These are phyloP conservation scores for Acanthurus leucopareius DNA, from an alignment of 2,797 vertebrate species.

Conservation along the genomic window DNA sequence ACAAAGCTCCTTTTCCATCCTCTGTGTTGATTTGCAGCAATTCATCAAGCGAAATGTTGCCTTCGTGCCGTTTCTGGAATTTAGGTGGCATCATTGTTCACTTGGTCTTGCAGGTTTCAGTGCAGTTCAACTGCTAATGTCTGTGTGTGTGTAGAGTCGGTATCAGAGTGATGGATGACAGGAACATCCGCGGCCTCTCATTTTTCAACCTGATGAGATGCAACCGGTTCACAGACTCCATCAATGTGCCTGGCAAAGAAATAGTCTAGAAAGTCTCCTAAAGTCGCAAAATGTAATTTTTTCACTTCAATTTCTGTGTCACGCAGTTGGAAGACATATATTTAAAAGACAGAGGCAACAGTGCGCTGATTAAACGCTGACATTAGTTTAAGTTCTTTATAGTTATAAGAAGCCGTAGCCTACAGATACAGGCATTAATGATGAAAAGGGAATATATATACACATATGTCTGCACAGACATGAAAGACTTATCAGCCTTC, in stretches of 20 bases:
- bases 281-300: background rate
- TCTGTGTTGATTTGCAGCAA: background rate
- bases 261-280: background rate
- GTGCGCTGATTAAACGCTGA: background rate
- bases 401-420: no score
- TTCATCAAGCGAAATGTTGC: background rate
- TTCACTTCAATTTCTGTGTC: background rate
- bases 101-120: background rate
- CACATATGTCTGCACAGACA: background rate
- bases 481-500: background rate
- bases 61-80: background rate
- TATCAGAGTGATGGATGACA: slow-evolving; percentile 15
- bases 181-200: slow-evolving; percentile 2
- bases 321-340: no score
- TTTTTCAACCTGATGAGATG: background rate
- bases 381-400: no score
- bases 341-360: no score
- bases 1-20: background rate
- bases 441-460: no score
- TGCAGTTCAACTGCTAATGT: background rate
- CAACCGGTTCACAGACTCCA: background rate
- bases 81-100: background rate
- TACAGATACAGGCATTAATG: no score
- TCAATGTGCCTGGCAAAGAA: background rate
- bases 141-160: background rate